A percentile compares a stretch with the other conserved stretches of the same genome.
These are phyloP conservation scores for Marmota monax DNA, from an alignment of 2,113 vertebrate genomes.

Conservation along the genomic window DNA sequence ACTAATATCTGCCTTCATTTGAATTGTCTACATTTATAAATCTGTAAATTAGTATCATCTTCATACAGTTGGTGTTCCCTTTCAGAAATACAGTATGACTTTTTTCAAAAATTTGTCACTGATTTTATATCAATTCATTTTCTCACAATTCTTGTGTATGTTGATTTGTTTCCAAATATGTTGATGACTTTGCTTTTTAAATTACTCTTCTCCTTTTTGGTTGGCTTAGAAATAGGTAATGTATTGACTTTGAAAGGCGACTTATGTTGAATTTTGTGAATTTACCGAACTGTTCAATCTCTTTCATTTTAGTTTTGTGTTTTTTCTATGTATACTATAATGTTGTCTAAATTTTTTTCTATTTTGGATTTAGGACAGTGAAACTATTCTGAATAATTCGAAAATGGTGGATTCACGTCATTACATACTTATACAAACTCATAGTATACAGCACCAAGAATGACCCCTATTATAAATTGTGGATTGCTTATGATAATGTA, in stretches of 20 bases:
- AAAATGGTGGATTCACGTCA: neutral
- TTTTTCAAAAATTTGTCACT: neutral
- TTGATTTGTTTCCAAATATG: conserved; percentile 18
- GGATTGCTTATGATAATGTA: neutral
- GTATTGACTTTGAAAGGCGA: conserved; percentile 15
- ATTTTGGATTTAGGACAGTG: neutral
- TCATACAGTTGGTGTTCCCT: neutral
- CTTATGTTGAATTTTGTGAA: conserved; percentile 3
- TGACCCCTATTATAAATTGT: neutral
- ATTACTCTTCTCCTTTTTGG: neutral
- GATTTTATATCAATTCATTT: conserved; percentile 37
- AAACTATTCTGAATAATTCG: neutral
- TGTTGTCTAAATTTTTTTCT: conserved; percentile 9
- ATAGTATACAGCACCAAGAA: neutral
- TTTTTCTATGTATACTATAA: conserved; percentile 25
- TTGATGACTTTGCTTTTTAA: conserved; percentile 17
- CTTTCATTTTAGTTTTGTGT: conserved; percentile 21
- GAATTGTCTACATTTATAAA: conserved; percentile 2
- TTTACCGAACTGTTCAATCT: neutral
- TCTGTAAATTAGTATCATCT: conserved; percentile 3
- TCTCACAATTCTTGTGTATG: neutral
- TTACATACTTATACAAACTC: neutral
- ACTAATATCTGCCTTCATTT: neutral
- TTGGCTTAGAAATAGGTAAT: neutral
- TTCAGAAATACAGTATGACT: neutral